Evolutionary conservation across 1,140 invertebrate species (phyloP), one percentile per base, ranked within the genome.

Genomic region (Ooceraea biroi): DNA sequence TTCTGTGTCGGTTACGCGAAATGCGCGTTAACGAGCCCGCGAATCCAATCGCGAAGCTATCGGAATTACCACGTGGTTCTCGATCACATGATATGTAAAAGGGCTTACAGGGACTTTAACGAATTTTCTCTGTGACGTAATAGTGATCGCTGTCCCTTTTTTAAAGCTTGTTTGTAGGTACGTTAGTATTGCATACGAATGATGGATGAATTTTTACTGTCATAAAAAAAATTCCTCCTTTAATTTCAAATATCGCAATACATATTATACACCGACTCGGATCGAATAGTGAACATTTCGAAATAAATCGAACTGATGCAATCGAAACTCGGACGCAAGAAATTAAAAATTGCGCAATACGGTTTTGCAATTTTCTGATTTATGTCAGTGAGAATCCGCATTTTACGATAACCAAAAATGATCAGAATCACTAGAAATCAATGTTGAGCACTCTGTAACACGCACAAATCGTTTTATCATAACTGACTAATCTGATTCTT

Each of bases 361-460:
- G 14, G 3, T 27, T 72, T n/a, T 17, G n/a, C n/a, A 30, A 74
- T 61, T 74, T n/a, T n/a, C n/a, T 60, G 36, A 61, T 61, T 74
- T 44, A 8, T 14, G 10, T 12, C 30, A 55, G 19, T 44, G 19
- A 30, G 60, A 30, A 27, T 55, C 27, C 14, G 36, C 27, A 61
- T 61, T 27, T 46, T 61, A 61, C 11, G 44, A 10, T 27, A 73
- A 60, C 46, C 57, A 46, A 11, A 61, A 27, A 74, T 55, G n/a
- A n/a, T n/a, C n/a, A n/a, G n/a, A n/a, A 55, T 52, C 10, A 1
- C 25, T 17, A 2, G n/a, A 10, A 14, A n/a, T n/a, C n/a, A 66
- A 66, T 30, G 58, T 73, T 14, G 4, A 46, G 60, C 27, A 74
- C 5, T 48, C 72, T 44, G 27, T 19, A 44, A 61, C 19, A 44